Conservation (phyloP, 2,113 vertebrate species). For the Taxidea taxus region DNA sequence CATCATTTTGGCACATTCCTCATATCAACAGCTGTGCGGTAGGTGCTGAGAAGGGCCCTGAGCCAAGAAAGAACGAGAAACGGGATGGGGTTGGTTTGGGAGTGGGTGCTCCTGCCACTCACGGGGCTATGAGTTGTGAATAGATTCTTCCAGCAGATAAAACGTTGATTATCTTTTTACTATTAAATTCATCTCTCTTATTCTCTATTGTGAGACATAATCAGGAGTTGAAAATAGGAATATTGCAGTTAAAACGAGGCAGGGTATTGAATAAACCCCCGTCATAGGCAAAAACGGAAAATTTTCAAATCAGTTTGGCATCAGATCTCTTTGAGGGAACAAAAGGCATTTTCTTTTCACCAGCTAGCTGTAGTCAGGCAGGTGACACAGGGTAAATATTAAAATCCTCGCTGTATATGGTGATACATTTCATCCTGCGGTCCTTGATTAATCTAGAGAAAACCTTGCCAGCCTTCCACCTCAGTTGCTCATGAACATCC, state of each 20-base stretch:
- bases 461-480: neutral
- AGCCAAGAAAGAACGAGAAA: slow-evolving; percentile 62
- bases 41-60: slow-evolving; percentile 32
- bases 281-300: neutral
- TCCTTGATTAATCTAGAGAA: neutral
- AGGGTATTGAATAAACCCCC: neutral
- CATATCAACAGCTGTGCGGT: slow-evolving; percentile 60
- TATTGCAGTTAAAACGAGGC: neutral
- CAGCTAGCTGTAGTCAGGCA: neutral
- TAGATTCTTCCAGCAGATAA: neutral
- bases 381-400: neutral
- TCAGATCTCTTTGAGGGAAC: slow-evolving; percentile 19
- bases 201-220: neutral
- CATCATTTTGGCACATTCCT: slow-evolving; percentile 43
- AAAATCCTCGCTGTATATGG: neutral
- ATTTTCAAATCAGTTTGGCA: neutral
- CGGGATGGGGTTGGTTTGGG: slow-evolving; percentile 21
- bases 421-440: neutral
- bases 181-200: neutral
- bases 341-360: slow-evolving; percentile 28
- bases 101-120: neutral
- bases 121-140: neutral
- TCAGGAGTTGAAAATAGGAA: neutral
- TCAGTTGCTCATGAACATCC: neutral
- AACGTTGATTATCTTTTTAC: neutral